Evolutionary conservation across 2,888 invertebrate species (phyloP), one percentile per base, ranked within the genome.

Genomic region (Panzeria rudis): DNA sequence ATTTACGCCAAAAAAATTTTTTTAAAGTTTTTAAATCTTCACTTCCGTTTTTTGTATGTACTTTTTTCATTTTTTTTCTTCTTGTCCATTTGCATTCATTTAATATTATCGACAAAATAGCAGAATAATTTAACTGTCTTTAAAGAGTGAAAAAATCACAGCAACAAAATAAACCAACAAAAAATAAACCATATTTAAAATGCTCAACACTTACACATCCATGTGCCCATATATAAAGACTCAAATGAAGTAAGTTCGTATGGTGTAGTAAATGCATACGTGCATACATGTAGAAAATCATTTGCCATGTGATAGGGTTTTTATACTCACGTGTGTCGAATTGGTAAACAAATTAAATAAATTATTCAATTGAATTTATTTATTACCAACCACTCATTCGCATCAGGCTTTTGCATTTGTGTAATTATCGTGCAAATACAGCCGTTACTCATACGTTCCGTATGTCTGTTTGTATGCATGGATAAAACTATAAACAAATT

Each of bases 311-410:
- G 78, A 82, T 82, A 66, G 82, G 82, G 75, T 56, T 78, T 76
- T 85, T 82, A 52, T 52, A 83, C 77, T 84, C 87, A 86, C 87
- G 86, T 87, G 85, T 84, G 69, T 62, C 76, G 86, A 86, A 87
- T 87, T 86, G 81, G 78, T 83, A 90, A 90, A 90, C 90, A 90
- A 90, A 90, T 90, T 91, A 90, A 90, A 90, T 90, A 89, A 91
- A 90, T 90, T 88, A 90, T 90, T 91, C 90, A 90, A 91, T 90
- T 90, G 89, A 87, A 90, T 90, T 90, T 91, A 90, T 90, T 91
- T 91, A 91, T 90, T 89, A 89, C 90, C 88, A 82, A 85, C 82
- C 82, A 71, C 82, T 85, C 88, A 88, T 77, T 78, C 71, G 82
- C 78, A 83, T 80, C 86, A 81, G 83, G 73, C 83, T 86, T 89